These are phyloP conservation scores for Lineus longissimus DNA, from an alignment of 1,140 invertebrate genomes.

Conservation along the genomic window DNA sequence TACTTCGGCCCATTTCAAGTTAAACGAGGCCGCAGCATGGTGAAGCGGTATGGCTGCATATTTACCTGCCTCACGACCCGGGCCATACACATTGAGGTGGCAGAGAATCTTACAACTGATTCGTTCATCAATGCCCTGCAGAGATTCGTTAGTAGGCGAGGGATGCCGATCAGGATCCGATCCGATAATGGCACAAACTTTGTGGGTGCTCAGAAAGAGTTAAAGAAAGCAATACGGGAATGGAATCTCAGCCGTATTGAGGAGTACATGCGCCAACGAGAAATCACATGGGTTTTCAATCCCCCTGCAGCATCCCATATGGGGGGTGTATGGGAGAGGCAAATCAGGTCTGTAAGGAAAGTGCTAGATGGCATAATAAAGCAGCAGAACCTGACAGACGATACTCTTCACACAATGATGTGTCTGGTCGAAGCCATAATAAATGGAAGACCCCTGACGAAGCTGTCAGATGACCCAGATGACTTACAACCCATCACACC, in stretches of 20 bases:
- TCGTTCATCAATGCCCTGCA: conserved; percentile 23
- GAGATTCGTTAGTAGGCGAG: conserved; percentile 15
- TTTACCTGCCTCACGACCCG: conserved; percentile 18
- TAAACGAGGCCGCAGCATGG: conserved; percentile 12
- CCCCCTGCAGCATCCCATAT: conserved; percentile 11
- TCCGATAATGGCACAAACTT: conserved; percentile 22
- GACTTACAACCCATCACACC: conserved; percentile 4
- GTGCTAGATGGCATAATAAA: background rate
- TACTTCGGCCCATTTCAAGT: conserved; percentile 19
- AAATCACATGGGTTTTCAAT: conserved; percentile 47
- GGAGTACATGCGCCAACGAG: background rate
- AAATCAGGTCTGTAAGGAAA: conserved; percentile 11
- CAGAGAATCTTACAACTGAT: conserved; percentile 18
- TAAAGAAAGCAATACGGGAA: conserved; percentile 4
- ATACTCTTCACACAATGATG: background rate
- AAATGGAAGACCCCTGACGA: conserved; percentile 3
- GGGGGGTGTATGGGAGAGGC: conserved; percentile 13
- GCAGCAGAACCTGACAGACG: conserved; percentile 8
- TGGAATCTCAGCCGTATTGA: conserved; percentile 12
- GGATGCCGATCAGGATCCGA: conserved; percentile 11
- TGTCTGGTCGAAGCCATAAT: conserved; percentile 5
- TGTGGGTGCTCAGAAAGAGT: conserved; percentile 14
- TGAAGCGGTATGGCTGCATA: conserved; percentile 18
- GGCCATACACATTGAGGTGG: conserved; percentile 21
- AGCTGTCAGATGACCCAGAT: background rate